Percentiles rank a stretch among this genome's conserved stretches.
These are phyloP conservation scores for Hypolimnas misippus DNA, from an alignment of 2,888 invertebrate genomes.

Conservation along the genomic window DNA sequence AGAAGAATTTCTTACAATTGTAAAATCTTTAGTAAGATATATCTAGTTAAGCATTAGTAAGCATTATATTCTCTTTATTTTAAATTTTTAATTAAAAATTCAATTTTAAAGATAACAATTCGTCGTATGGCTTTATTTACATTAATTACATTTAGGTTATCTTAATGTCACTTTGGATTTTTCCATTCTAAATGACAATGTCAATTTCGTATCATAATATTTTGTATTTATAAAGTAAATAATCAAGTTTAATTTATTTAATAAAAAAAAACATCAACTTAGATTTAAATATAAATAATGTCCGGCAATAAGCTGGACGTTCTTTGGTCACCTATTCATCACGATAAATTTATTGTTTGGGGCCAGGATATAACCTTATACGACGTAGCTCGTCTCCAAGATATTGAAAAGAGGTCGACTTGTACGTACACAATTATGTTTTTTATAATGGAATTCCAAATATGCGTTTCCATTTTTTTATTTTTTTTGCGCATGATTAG, in stretches of 20 bases:
- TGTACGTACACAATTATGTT: slow-evolving; percentile 55
- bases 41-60: no score
- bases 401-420: slow-evolving; percentile 79
- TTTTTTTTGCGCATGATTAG: not conserved
- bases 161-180: slow-evolving; percentile 13
- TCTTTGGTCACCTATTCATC: slow-evolving; percentile 92
- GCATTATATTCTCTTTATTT: no score
- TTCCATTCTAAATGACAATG: slow-evolving; percentile 1
- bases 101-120: no score
- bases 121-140: no score
- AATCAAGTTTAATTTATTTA: not conserved
- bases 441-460: not conserved
- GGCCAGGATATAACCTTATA: slow-evolving; percentile 95
- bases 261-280: not conserved
- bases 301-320: slow-evolving; percentile 87
- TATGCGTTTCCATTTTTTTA: not conserved
- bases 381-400: slow-evolving; percentile 87
- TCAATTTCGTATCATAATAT: slow-evolving; percentile 22
- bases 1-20: no score
- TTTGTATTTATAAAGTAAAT: slow-evolving; percentile 4
- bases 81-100: no score
- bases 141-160: not conserved
- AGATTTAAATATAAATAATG: slow-evolving; percentile 50
- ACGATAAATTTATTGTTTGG: slow-evolving; percentile 94
- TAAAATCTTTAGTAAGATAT: no score